These are phyloP conservation scores for Anastatus disparis DNA, from an alignment of 1,140 invertebrate species.

Conservation along the genomic window DNA sequence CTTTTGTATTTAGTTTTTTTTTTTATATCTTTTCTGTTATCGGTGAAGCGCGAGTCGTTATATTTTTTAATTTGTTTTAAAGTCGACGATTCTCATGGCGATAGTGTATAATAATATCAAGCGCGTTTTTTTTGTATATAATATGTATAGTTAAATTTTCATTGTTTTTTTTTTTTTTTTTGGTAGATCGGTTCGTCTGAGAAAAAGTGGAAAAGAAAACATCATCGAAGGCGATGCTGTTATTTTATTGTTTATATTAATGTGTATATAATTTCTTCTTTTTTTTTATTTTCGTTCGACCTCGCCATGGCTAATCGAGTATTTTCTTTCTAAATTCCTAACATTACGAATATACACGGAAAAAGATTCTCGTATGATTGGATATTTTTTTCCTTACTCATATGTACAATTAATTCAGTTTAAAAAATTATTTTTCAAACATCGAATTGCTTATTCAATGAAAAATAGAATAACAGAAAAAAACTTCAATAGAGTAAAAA, in stretches of 20 bases:
- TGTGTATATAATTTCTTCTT: background rate
- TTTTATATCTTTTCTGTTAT: background rate
- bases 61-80: no score
- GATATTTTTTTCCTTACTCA: background rate
- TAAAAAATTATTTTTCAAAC: no score
- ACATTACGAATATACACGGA: no score
- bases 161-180: no score
- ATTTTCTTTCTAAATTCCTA: background rate
- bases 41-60: background rate
- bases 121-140: background rate
- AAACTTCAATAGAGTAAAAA: no score
- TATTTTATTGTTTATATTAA: background rate
- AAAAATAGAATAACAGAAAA: no score
- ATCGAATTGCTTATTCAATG: no score
- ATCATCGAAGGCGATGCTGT: no score
- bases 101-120: background rate
- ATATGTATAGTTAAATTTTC: constrained; percentile 12
- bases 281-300: background rate
- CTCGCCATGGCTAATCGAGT: background rate
- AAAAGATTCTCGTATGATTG: constrained; percentile 6
- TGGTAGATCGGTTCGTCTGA: constrained; percentile 13
- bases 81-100: background rate
- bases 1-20: background rate
- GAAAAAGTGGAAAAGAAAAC: constrained; percentile 18
- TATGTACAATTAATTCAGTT: background rate